Conservation (phyloP, 2,888 invertebrate species). For the Elegia similella region DNA sequence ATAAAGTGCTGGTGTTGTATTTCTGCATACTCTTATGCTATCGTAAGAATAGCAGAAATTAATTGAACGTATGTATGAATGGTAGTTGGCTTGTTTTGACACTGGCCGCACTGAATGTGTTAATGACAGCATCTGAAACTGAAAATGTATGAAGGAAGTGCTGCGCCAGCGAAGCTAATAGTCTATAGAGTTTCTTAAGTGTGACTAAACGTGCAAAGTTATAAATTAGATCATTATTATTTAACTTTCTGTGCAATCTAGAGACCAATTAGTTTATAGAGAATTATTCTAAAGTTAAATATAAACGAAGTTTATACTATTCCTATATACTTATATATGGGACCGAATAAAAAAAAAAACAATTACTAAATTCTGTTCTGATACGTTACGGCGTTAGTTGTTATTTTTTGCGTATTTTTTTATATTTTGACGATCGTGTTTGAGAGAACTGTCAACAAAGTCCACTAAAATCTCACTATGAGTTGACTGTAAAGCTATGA, state of each 20-base stretch:
- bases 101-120: no score
- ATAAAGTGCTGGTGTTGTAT: no score
- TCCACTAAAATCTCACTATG: slow-evolving; percentile 19
- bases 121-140: no score
- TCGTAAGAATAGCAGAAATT: no score
- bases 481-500: slow-evolving; percentile 5
- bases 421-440: neutral
- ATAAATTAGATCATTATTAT: neutral
- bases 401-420: neutral
- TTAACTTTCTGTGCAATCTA: neutral
- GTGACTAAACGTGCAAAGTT: neutral
- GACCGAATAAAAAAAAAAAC: neutral
- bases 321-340: neutral
- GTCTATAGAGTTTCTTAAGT: neutral
- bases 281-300: neutral
- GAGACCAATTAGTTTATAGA: slow-evolving; percentile 9
- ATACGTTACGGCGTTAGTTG: neutral
- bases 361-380: neutral
- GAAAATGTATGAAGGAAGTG: no score
- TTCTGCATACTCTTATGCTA: no score
- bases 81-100: no score
- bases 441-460: neutral
- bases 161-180: no score
- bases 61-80: no score
- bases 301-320: neutral